Evolutionary conservation across 1,140 invertebrate genomes (phyloP).

Genomic region (Sipha flava): DNA sequence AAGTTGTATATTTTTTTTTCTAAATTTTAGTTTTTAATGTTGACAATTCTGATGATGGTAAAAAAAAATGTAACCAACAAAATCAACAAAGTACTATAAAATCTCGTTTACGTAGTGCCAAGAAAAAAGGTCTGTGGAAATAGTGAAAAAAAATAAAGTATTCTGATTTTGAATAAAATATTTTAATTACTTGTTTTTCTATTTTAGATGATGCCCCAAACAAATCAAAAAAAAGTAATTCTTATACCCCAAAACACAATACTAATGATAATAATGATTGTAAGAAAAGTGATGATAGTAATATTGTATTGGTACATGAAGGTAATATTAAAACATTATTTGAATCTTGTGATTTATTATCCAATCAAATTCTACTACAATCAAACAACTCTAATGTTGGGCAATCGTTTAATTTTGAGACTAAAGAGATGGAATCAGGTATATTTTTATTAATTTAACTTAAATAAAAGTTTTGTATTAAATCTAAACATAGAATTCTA

Average conservation of each 20-base stretch:
- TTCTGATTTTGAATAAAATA: background rate
- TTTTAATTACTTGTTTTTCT: background rate
- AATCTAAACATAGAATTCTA: no score
- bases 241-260: background rate
- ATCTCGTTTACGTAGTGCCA: constrained; percentile 10
- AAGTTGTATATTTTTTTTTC: background rate
- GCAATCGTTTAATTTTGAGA: background rate
- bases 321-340: background rate
- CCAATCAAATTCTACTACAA: background rate
- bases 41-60: background rate
- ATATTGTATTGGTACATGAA: background rate
- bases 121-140: background rate
- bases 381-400: background rate
- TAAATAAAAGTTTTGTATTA: no score
- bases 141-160: background rate
- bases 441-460: background rate
- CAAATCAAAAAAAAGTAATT: constrained; percentile 12
- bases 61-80: background rate
- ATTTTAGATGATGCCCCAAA: background rate
- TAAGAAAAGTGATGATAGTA: background rate
- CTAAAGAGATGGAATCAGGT: background rate
- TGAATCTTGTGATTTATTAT: background rate
- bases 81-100: background rate
- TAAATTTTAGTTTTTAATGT: constrained; percentile 24
- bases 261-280: background rate